Evolutionary conservation across 2,888 invertebrate species (phyloP), one percentile per base, ranked within the genome.

Genomic region (Achlya flavicornis): DNA sequence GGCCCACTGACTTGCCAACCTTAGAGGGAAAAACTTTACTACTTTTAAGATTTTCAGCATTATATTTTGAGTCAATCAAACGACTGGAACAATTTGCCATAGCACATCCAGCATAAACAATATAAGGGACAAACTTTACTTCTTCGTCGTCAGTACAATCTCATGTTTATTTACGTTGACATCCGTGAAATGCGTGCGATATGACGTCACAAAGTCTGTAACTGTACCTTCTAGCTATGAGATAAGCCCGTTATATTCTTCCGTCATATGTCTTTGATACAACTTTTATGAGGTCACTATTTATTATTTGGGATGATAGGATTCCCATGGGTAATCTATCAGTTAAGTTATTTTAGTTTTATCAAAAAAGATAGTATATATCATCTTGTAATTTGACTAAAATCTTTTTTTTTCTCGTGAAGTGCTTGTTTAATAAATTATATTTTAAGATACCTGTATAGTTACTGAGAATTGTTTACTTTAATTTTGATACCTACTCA

Each of bases 181-280:
- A 67, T 71, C 69, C 72, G 63, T 71, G 69, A 74, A 72, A 69
- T 70, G 66, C 65, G 63, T 70, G 64, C 68, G 65, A 70, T 70
- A 66, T 64, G 67, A 69, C 62, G 64, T 67, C 65, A 64, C 64
- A 59, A 63, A 64, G 62, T 65, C 62, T 32, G 48, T 68, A 70
- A 66, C 66, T 69, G 61, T 63, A 64, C 66, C 63, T 67, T 68
- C 19, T 10, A 53, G 53, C 19, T 19, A 3, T 53, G 16, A 53
- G 53, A 53, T 53, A 53, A 53, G 53, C 19, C 10, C 19, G 53
- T 19, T 48, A 53, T 53, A 53, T 53, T 53, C 53, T 19, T 53
- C 16, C n/a, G 10, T n/a, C 46, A n/a, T 14, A 6, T 53, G 19
- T 19, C 53, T 53, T 19, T 53, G 7, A 53, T 53, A n/a, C 53